These are phyloP conservation scores for Mesoligia furuncula DNA, from an alignment of 2,888 invertebrate genomes.

Conservation along the genomic window DNA sequence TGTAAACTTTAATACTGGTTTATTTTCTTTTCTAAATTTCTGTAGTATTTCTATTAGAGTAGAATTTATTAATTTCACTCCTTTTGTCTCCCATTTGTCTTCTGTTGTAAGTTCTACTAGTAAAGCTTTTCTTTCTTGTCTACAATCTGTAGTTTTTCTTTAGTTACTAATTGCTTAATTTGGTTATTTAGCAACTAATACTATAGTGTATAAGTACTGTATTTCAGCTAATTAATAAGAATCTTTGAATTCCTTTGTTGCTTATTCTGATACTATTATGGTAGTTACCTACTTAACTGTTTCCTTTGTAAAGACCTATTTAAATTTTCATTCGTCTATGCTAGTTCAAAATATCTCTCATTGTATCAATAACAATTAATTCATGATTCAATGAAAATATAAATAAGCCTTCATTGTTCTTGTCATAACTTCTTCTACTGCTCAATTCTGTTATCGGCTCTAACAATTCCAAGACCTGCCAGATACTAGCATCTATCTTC, in stretches of 20 bases:
- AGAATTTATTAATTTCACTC: background rate
- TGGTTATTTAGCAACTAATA: slow-evolving; percentile 14
- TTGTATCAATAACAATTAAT: background rate
- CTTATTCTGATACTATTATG: background rate
- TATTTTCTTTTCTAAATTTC: background rate
- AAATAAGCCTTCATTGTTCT: background rate
- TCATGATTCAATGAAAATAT: slow-evolving; percentile 7
- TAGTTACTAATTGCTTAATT: background rate
- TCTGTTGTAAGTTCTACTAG: background rate
- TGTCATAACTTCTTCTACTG: background rate
- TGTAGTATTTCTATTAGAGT: background rate
- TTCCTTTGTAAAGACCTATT: slow-evolving; percentile 15
- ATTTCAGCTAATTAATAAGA: background rate
- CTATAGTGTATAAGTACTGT: background rate
- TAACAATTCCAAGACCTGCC: slow-evolving; percentile 17
- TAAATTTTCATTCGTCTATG: background rate
- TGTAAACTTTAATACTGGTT: background rate
- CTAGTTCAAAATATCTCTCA: background rate
- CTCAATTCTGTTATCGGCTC: slow-evolving; percentile 1
- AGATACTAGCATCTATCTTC: slow-evolving; percentile 14
- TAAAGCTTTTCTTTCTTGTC: slow-evolving; percentile 7
- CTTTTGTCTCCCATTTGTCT: background rate
- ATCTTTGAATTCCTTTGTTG: background rate
- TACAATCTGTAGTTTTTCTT: slow-evolving; percentile 13
- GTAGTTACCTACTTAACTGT: too few species aligned